Percentiles rank a stretch among this genome's conserved stretches.
Conservation (phyloP, 2,888 invertebrate genomes). For the Prenolepis imparis region DNA sequence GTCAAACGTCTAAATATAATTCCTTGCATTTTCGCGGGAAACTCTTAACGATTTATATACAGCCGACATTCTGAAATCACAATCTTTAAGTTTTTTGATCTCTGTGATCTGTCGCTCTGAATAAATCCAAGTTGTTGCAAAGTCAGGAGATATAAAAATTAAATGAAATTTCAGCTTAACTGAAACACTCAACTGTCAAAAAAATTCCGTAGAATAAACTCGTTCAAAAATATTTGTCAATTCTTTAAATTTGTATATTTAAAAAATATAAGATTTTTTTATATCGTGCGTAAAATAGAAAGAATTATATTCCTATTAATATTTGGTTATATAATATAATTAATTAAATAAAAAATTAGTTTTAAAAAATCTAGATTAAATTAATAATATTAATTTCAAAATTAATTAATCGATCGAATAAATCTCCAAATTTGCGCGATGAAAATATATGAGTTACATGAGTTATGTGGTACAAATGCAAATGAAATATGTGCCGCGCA, state of each 20-base stretch:
- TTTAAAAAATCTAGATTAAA: too few relatives aligned
- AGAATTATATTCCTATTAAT: too few relatives aligned
- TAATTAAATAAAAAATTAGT: too few relatives aligned
- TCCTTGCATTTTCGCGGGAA: conserved; percentile 48
- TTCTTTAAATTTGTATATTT: too few relatives aligned
- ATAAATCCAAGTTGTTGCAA: conserved; percentile 40
- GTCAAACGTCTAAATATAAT: not conserved
- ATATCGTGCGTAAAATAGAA: too few relatives aligned
- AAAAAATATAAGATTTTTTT: too few relatives aligned
- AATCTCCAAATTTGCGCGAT: conserved; percentile 5
- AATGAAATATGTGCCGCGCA: conserved; percentile 12
- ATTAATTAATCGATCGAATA: too few relatives aligned
- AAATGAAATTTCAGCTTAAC: not conserved
- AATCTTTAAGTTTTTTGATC: conserved; percentile 67
- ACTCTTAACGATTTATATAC: conserved; percentile 70
- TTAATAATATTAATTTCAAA: too few relatives aligned
- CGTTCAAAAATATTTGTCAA: not conserved
- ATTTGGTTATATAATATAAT: too few relatives aligned
- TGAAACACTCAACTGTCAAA: not conserved
- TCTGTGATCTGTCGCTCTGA: conserved; percentile 57
- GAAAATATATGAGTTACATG: not conserved
- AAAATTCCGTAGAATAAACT: not conserved
- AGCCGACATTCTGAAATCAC: conserved; percentile 66
- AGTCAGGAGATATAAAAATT: conserved; percentile 11
- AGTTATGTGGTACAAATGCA: conserved; percentile 19